A percentile compares a stretch with the other conserved stretches of the same genome.
These are phyloP conservation scores for Dyspetes luteomarginatus DNA, from an alignment of 2,888 invertebrate species.

Conservation along the genomic window DNA sequence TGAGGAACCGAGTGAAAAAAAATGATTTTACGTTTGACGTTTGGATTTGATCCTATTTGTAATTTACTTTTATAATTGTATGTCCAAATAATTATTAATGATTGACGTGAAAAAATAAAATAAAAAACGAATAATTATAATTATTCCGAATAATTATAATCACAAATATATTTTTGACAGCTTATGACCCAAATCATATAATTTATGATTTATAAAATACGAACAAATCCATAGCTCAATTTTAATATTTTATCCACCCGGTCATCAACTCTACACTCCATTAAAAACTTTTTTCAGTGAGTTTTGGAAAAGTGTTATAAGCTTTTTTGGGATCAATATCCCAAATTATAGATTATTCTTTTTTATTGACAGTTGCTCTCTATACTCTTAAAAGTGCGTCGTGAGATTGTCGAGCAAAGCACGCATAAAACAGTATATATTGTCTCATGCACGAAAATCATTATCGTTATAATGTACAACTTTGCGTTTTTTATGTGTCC, in stretches of 20 bases:
- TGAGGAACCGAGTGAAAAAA: slow-evolving; percentile 26
- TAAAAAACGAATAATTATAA: background rate
- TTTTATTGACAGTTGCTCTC: slow-evolving; percentile 56
- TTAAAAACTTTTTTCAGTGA: slow-evolving; percentile 1
- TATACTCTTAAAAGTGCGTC: slow-evolving; percentile 61
- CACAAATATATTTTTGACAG: background rate
- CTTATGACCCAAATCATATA: background rate
- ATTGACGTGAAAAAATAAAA: no score
- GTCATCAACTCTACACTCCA: background rate
- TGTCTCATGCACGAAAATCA: slow-evolving; percentile 60
- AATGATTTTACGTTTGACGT: background rate
- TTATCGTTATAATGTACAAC: slow-evolving; percentile 61
- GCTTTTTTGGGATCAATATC: slow-evolving; percentile 11
- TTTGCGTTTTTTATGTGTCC: slow-evolving; percentile 17
- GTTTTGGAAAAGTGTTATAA: slow-evolving; percentile 29
- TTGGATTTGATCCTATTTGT: background rate
- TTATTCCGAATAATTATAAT: background rate
- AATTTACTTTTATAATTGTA: no score
- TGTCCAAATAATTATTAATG: no score
- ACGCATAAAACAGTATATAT: slow-evolving; percentile 65
- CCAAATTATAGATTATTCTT: slow-evolving; percentile 33
- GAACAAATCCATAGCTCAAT: background rate
- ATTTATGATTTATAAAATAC: background rate
- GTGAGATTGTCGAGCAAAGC: slow-evolving; percentile 68
- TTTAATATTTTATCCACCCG: background rate